phyloP scores from a whole-genome alignment of 2,113 vertebrate species.

The Nannospalax galili region DNA sequence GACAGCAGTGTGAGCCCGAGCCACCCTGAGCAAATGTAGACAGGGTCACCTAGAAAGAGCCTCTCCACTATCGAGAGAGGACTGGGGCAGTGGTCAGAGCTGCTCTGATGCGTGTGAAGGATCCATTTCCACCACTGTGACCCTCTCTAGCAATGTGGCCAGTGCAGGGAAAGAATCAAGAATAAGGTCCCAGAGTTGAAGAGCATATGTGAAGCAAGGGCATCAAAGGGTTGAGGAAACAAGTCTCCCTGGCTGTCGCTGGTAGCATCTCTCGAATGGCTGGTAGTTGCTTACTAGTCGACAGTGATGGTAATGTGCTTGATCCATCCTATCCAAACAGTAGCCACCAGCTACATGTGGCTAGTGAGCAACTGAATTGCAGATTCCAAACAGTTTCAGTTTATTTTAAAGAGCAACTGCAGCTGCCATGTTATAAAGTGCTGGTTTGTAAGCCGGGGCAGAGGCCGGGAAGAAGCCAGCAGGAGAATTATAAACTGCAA shows the following conservation, averaged over 20 bases:
- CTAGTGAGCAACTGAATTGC: not conserved
- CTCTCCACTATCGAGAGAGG: not conserved
- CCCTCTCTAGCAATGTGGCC: not conserved
- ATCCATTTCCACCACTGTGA: not conserved
- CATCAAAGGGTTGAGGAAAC: not conserved
- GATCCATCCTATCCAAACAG: not conserved
- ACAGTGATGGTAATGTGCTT: not conserved
- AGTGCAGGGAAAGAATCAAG: not conserved
- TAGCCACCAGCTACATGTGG: not conserved
- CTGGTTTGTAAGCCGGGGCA: not conserved
- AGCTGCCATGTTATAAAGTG: not conserved
- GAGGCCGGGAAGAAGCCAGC: not conserved
- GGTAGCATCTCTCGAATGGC: too few species aligned
- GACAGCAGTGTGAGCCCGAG: not conserved
- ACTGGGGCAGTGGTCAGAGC: too few species aligned
- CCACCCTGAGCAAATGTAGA: not conserved
- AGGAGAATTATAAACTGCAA: not conserved
- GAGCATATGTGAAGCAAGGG: not conserved
- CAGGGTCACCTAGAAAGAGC: not conserved
- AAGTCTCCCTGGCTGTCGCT: not conserved
- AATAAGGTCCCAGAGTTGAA: not conserved
- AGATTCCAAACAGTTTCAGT: not conserved
- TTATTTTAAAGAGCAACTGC: not conserved
- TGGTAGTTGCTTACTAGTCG: not conserved
- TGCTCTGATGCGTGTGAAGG: too few species aligned